phyloP scores from a whole-genome alignment of 2,888 invertebrate genomes.

The Eledone cirrhosa region DNA sequence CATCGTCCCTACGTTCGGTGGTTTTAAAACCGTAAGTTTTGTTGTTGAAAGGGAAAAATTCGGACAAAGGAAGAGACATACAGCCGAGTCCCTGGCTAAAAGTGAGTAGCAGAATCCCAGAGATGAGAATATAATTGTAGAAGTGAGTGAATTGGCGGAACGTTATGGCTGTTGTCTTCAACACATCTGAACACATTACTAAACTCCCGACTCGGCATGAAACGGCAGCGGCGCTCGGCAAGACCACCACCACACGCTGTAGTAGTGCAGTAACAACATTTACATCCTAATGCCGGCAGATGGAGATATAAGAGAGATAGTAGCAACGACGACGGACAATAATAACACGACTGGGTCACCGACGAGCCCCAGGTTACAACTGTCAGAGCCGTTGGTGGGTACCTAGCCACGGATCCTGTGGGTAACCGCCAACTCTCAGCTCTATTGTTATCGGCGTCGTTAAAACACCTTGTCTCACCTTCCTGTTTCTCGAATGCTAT shows the following conservation, averaged over 20 bases:
- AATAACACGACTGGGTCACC: no score
- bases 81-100: conserved; percentile 13
- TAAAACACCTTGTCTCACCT: no score
- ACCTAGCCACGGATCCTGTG: no score
- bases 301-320: no score
- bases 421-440: no score
- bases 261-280: no score
- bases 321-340: no score
- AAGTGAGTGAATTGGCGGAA: background rate
- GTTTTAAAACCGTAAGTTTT: background rate
- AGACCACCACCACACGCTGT: background rate
- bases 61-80: conserved; percentile 9
- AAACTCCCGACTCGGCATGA: conserved; percentile 23
- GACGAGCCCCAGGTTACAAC: no score
- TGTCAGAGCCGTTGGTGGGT: no score
- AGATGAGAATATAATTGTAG: background rate
- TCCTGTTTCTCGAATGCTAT: no score
- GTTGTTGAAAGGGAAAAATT: conserved; percentile 20
- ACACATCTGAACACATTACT: conserved; percentile 25
- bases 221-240: conserved; percentile 9
- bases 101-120: background rate
- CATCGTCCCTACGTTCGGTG: background rate
- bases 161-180: conserved; percentile 4
- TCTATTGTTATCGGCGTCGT: no score
- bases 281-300: no score